Evolutionary conservation across 2,888 invertebrate genomes (phyloP).

Genomic region (Leucoma salicis): DNA sequence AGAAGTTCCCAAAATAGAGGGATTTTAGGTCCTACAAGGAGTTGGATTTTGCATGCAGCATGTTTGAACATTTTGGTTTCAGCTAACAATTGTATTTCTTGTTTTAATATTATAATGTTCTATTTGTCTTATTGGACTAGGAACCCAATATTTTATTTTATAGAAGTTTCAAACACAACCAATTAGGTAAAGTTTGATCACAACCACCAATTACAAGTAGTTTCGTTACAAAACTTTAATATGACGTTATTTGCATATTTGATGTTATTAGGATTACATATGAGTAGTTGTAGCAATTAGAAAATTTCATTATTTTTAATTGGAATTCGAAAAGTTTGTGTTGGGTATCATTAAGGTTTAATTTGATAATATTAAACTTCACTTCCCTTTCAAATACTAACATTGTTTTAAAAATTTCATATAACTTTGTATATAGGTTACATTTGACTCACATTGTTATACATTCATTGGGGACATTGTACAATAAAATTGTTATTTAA

Average conservation of each 20-base stretch:
- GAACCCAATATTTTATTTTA: neutral
- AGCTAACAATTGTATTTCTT: neutral
- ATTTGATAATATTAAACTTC: too few species aligned
- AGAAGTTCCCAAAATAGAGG: conserved; percentile 68
- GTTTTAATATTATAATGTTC: neutral
- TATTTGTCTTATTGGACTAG: neutral
- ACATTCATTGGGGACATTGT: too few species aligned
- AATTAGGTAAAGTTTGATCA: neutral
- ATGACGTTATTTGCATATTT: neutral
- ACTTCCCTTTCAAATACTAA: too few species aligned
- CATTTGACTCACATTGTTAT: too few species aligned
- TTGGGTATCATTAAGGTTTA: too few species aligned
- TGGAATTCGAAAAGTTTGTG: too few species aligned
- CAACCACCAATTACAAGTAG: neutral
- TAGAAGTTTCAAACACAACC: neutral
- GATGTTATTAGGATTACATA: too few species aligned
- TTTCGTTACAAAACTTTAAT: neutral
- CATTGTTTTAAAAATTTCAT: too few species aligned
- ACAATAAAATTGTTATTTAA: too few species aligned
- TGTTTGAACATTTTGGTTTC: conserved; percentile 9
- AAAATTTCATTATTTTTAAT: neutral
- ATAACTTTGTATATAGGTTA: too few species aligned
- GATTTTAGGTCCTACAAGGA: conserved; percentile 24
- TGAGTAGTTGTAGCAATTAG: neutral
- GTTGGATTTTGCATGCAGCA: conserved; percentile 23